Evolutionary conservation across 2,113 vertebrate genomes (phyloP), one percentile per base, ranked within the genome.

Genomic region (Indicator indicator): DNA sequence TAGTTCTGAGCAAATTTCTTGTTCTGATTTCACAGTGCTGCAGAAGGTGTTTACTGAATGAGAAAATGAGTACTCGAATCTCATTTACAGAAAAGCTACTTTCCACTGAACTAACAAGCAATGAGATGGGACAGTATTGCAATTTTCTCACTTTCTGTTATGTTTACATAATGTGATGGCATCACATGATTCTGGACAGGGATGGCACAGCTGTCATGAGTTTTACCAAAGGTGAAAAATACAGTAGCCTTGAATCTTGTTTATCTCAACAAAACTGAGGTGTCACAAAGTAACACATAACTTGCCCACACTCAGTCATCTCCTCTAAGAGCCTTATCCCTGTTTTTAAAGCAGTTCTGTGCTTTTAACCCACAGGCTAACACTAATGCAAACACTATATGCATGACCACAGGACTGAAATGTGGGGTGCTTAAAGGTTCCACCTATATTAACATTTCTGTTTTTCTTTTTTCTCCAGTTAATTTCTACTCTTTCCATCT

Each of bases 381-480:
- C 86, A 94, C 62, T 89, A 87, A 93, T 83, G 58, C 38, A 64
- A 88, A 18, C 38, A 52, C 50, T 86, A 3, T 44, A 46, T 6
- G 63, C 74, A 65, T 72, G 76, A 76, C 59, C 46, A 54, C 69
- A 67, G 38, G 62, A 83, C 30, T 65, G 62, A 90, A 89, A 88
- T 84, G 63, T 77, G 46, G 69, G 70, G 6, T 95, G 44, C 85
- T 94, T 86, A 77, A 90, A 87, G 50, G 44, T 89, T 90, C 86
- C 54, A 69, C 70, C 92, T 94, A 11, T 95, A 89, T 94, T 97
- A 97, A 97, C 76, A 88, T 96, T 81, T 95, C 92, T 96, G 83
- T 97, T 60, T 98, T 96, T 97, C 90, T 97, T 97, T 96, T 81
- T 86, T 97, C 93, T 97, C 97, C 87, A 98, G 98, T 97, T 97